Conservation (phyloP, 2,797 vertebrate species). For the Acropternis orthonyx region DNA sequence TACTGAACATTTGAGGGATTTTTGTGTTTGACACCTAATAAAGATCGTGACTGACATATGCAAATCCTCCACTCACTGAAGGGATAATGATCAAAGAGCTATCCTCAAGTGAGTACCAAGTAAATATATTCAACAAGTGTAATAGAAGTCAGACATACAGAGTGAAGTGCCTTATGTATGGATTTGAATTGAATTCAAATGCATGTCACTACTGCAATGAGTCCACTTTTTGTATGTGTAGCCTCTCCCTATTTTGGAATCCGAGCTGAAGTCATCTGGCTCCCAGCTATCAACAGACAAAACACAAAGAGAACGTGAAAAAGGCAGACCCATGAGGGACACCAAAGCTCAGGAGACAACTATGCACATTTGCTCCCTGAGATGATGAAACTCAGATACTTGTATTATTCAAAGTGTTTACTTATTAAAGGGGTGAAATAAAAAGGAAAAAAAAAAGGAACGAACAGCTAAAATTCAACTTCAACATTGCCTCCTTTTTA, state of each 20-base stretch:
- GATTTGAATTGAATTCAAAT: background rate
- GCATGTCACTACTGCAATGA: background rate
- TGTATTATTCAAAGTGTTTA: background rate
- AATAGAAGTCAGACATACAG: background rate
- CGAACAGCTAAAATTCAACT: background rate
- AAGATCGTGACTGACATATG: background rate
- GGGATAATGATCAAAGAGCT: slow-evolving; percentile 5
- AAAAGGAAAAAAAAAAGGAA: background rate
- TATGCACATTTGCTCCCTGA: slow-evolving; percentile 71
- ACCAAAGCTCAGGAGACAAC: slow-evolving; percentile 48
- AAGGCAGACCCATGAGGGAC: background rate
- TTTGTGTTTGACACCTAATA: slow-evolving; percentile 36
- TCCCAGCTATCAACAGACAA: background rate
- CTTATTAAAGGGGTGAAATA: background rate
- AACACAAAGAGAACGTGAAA: background rate
- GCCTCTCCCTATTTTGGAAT: background rate
- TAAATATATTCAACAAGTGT: background rate
- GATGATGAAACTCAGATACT: slow-evolving; percentile 43
- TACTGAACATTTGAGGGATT: slow-evolving; percentile 19
- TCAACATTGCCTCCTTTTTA: background rate
- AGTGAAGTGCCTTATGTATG: background rate
- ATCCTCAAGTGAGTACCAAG: background rate
- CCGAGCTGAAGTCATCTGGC: background rate
- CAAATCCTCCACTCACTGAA: slow-evolving; percentile 58
- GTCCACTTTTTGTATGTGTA: background rate